Base-by-base conservation (phyloP, 2,797 vertebrate species). In the Mormyrus hasselquistii region DNA sequence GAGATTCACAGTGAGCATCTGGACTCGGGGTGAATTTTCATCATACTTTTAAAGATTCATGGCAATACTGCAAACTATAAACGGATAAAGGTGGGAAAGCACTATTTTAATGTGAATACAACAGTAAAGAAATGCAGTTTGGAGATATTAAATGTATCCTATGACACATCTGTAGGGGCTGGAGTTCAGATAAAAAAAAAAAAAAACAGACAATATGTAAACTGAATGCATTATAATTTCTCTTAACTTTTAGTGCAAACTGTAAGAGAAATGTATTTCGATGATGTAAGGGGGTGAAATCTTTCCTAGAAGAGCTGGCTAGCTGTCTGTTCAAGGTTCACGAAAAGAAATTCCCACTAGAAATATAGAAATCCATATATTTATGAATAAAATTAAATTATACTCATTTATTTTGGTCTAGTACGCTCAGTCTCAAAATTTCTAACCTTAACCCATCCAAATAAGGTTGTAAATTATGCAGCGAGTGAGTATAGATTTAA, bases 231-330 rank as follows among this genome's bases (percentile, higher is more conserved):
- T 22, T 50, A 44, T 49, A 84, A 19, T 84, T 50, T 22, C 19
- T 25, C 19, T 83, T 47, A 50, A 22, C 41, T 50, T 84, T 84
- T 47, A 47, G 79, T n/a, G 16, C 8, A 47, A 25, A 22, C 14
- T 22, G 41, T 84, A 22, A 19, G 44, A 41, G 44, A 84, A 84
- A 44, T 50, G 8, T 84, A 84, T 84, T 44, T 50, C 3, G 79
- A 25, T 84, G 79, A 84, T 84, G 79, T 84, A 84, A 84, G 79
- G 9, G 79, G 44, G 79, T 84, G 79, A 84, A 25, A 50, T 84
- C 50, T 84, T 47, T 84, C 19, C 41, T 84, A 84, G 41, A 50
- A 84, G 8, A 50, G 19, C 47, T 22, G 19, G 79, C 79, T 47
- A 22, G 5, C 49, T 84, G 41, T 47, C 79, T 83, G 44, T 22